Conservation (phyloP, 2,888 invertebrate genomes). For the Drosophila trichaetosa region DNA sequence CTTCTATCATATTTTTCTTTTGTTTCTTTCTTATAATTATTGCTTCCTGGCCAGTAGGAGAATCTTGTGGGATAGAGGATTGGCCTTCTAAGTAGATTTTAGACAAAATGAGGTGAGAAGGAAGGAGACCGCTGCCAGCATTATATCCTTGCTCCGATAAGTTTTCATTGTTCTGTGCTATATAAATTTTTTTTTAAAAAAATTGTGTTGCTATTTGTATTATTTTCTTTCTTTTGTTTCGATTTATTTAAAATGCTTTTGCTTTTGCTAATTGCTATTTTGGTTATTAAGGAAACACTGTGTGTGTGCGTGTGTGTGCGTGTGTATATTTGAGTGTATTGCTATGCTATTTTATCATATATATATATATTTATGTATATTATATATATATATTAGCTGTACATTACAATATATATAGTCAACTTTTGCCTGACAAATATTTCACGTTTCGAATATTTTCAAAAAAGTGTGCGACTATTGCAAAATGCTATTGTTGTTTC, state of each 20-base stretch:
- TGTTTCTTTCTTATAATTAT: constrained; percentile 50
- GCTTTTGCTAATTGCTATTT: constrained; percentile 54
- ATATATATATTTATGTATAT: constrained; percentile 44
- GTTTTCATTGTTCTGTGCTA: constrained; percentile 36
- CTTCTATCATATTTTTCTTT: constrained; percentile 18
- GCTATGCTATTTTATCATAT: constrained; percentile 51
- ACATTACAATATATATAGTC: constrained; percentile 61
- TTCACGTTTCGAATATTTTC: constrained; percentile 45
- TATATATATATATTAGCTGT: constrained; percentile 59
- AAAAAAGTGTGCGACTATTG: constrained; percentile 52
- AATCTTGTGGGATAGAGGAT: constrained; percentile 14
- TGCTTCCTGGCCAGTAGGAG: constrained; percentile 50
- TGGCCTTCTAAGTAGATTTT: constrained; percentile 5
- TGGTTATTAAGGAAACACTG: constrained; percentile 75
- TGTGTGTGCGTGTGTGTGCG: constrained; percentile 30
- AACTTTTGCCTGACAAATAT: constrained; percentile 55
- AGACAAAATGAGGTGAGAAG: constrained; percentile 8
- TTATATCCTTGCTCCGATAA: constrained; percentile 18
- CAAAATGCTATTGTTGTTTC: constrained; percentile 15
- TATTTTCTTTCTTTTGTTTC: constrained; percentile 4
- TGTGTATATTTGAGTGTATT: constrained; percentile 24
- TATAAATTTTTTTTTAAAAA: constrained; percentile 20
- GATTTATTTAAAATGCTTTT: constrained; percentile 40
- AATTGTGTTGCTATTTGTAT: constrained; percentile 18
- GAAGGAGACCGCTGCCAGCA: constrained; percentile 3